Evolutionary conservation across 2,113 vertebrate species (phyloP).

Genomic region (Lepus europaeus): DNA sequence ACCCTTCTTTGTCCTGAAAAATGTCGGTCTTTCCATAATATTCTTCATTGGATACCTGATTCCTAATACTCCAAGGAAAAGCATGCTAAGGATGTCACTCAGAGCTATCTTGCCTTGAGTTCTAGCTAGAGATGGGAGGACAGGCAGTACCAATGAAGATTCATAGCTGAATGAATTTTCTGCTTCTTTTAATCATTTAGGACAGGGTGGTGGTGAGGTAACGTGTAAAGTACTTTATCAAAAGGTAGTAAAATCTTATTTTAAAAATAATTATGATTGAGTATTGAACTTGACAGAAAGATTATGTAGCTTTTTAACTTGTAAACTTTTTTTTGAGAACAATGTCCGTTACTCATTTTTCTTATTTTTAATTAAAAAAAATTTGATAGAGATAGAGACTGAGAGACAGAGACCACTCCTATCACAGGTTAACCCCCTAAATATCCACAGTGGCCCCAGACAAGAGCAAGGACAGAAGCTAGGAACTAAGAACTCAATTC

Average conservation of each 20-base stretch:
- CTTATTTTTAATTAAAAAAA: not conserved
- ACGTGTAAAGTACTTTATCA: not conserved
- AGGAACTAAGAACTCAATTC: no score
- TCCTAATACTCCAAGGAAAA: not conserved
- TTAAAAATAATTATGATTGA: not conserved
- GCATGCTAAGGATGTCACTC: not conserved
- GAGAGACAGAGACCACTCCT: no score
- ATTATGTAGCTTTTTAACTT: not conserved
- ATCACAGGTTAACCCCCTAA: no score
- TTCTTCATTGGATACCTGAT: not conserved
- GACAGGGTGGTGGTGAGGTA: no score
- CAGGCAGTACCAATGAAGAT: not conserved
- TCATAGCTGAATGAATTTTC: not conserved
- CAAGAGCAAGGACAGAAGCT: no score
- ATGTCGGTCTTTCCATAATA: not conserved
- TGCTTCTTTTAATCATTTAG: not conserved
- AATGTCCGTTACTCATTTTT: conserved; percentile 15
- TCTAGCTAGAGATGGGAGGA: not conserved
- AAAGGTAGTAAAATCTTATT: not conserved
- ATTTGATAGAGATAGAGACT: no score
- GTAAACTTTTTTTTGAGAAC: not conserved
- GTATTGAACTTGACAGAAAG: not conserved
- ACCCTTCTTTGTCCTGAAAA: not conserved
- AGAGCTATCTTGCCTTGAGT: not conserved
- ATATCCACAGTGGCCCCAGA: no score